Conservation (phyloP, 2,113 vertebrate genomes). For the Menidia beryllina region DNA sequence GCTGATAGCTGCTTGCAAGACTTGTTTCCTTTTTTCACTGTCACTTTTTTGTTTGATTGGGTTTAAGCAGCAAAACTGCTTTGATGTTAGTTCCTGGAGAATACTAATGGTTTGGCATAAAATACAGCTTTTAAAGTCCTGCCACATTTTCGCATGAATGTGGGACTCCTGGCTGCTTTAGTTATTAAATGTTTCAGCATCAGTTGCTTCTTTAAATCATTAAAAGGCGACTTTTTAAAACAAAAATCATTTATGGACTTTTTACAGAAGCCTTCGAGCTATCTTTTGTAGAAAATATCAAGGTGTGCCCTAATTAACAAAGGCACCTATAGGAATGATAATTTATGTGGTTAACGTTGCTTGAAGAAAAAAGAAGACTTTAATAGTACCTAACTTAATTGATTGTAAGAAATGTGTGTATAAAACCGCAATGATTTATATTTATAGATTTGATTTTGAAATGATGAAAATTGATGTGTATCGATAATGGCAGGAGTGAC, state of each 20-base stretch:
- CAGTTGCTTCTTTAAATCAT: background rate
- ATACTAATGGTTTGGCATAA: background rate
- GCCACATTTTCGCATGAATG: background rate
- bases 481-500: background rate
- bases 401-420: background rate
- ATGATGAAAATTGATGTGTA: background rate
- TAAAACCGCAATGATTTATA: background rate
- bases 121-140: background rate
- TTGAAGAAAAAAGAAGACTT: too few species aligned
- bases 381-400: background rate
- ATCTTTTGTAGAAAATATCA: too few species aligned
- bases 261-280: too few species aligned
- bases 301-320: too few species aligned
- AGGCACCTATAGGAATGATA: too few species aligned
- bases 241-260: too few species aligned
- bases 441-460: background rate
- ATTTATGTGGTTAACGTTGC: background rate
- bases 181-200: background rate
- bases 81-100: background rate
- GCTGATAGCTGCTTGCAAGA: too few species aligned
- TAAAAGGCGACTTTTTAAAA: background rate
- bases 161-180: background rate
- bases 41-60: background rate
- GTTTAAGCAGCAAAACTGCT: background rate
- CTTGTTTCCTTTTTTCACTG: background rate